A percentile compares a stretch with the other conserved stretches of the same genome.
Conservation (phyloP, 2,113 vertebrate genomes). For the Festucalex cinctus region DNA sequence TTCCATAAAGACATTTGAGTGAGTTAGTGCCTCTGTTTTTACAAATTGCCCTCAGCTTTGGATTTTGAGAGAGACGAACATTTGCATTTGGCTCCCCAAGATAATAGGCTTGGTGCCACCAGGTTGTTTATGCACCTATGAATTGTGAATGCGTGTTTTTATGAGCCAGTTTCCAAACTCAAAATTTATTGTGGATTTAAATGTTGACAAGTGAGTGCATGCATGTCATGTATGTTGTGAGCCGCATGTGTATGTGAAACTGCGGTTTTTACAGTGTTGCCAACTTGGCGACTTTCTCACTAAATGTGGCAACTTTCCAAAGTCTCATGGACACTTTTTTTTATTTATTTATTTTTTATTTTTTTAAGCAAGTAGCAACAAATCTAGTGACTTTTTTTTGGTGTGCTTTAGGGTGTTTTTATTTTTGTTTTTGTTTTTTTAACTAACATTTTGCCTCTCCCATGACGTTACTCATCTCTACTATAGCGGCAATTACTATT, state of each 20-base stretch:
- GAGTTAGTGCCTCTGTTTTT: conserved; percentile 66
- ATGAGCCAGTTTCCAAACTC: conserved; percentile 17
- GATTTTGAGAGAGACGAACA: conserved; percentile 64
- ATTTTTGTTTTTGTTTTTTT: too few relatives aligned
- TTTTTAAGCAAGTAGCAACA: too few relatives aligned
- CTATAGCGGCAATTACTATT: too few relatives aligned
- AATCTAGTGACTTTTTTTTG: too few relatives aligned
- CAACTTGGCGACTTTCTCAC: too few relatives aligned
- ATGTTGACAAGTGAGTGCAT: background rate
- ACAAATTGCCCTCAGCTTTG: conserved; percentile 72
- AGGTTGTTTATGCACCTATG: conserved; percentile 33
- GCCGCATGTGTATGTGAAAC: conserved; percentile 9
- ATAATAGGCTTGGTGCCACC: conserved; percentile 64
- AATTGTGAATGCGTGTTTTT: conserved; percentile 10
- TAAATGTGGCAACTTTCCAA: too few relatives aligned
- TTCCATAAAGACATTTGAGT: conserved; percentile 67
- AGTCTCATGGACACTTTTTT: too few relatives aligned
- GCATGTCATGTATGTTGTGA: conserved; percentile 14
- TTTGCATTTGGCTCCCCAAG: conserved; percentile 66
- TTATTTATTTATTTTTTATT: too few relatives aligned
- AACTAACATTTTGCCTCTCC: too few relatives aligned
- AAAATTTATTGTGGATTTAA: conserved; percentile 14
- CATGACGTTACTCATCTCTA: too few relatives aligned
- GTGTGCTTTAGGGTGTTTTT: too few relatives aligned
- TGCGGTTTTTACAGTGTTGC: conserved; percentile 12